A percentile compares a stretch with the other conserved stretches of the same genome.
phyloP scores from a whole-genome alignment of 2,888 invertebrate genomes.

The Laspeyria flexula region DNA sequence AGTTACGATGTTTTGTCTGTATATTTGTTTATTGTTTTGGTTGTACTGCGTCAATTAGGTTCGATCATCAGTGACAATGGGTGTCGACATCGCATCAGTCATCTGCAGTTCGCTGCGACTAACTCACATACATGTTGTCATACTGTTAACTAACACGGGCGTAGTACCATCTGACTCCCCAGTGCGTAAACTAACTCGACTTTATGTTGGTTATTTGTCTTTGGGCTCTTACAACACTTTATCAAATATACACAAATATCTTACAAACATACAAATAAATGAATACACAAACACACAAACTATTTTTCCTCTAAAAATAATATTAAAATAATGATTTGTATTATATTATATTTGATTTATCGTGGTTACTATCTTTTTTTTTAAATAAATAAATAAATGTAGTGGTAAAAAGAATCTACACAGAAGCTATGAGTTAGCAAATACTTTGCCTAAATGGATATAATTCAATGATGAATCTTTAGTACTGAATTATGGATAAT shows the following conservation, averaged over 20 bases:
- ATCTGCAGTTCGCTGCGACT: slow-evolving; percentile 58
- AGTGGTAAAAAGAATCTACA: too few relatives aligned
- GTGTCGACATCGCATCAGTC: slow-evolving; percentile 59
- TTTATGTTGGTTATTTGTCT: slow-evolving; percentile 74
- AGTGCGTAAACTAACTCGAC: slow-evolving; percentile 72
- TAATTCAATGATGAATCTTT: too few relatives aligned
- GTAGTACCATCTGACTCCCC: slow-evolving; percentile 61
- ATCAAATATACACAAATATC: not conserved
- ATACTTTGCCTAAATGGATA: too few relatives aligned
- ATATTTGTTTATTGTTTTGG: slow-evolving; percentile 42
- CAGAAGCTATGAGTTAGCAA: too few relatives aligned
- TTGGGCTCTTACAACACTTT: slow-evolving; percentile 50
- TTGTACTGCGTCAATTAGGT: slow-evolving; percentile 71
- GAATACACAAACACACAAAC: too few relatives aligned
- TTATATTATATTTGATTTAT: too few relatives aligned
- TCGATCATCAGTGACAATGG: slow-evolving; percentile 58
- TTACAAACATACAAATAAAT: too few relatives aligned
- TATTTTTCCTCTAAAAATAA: too few relatives aligned
- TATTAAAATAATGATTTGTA: too few relatives aligned
- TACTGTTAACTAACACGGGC: slow-evolving; percentile 76
- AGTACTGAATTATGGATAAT: too few relatives aligned
- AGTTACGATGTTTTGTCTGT: slow-evolving; percentile 41
- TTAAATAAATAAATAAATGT: too few relatives aligned
- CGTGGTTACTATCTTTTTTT: too few relatives aligned
- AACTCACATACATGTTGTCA: slow-evolving; percentile 65